Evolutionary conservation across 2,797 vertebrate species (phyloP), one percentile per base, ranked within the genome.

Genomic region (Fundulus diaphanus): DNA sequence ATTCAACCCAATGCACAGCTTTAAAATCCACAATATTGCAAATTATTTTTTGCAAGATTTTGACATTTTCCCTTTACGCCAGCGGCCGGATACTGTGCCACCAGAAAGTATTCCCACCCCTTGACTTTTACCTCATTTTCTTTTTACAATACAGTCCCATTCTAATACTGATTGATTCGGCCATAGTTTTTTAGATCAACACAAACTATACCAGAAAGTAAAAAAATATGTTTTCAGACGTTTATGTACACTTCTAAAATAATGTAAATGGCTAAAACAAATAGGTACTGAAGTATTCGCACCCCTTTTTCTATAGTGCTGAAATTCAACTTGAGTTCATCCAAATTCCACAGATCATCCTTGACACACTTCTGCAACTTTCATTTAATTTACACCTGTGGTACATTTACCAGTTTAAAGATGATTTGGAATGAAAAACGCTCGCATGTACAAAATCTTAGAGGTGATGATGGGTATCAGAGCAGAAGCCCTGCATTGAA

Each of bases 11-110:
- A 73, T 80, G 76, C 81, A 82, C 82, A 84, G 65, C 44, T 77
- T 59, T 24, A 82, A 89, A 93, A 92, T 94, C 92, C 86, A 90
- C 95, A 94, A 67, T 76, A 89, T 88, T 92, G 82, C 90, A 95
- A 29, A 42, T 72, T 35, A 37, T 56, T 35, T 77, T 77, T 31
- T 66, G 69, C 74, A 76, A 31, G 86, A 31, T 54, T 70, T 70
- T 70, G 31, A 91, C 90, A 84, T 79, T 78, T 80, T 86, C 94
- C 94, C 93, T 86, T 88, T 90, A 91, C 92, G 94, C 94, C 92
- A 89, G 89, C 57, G 85, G 88, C 85, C 68, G 82, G 92, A 93
- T 90, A 85, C 78, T 63, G 33, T 37, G 20, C 33, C 33, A 37
- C 3, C 11, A 33, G 59, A 65, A 24, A 40, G 35, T 37, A 37